phyloP scores from a whole-genome alignment of 1,140 invertebrate genomes.

The Neodiprion fabricii region DNA sequence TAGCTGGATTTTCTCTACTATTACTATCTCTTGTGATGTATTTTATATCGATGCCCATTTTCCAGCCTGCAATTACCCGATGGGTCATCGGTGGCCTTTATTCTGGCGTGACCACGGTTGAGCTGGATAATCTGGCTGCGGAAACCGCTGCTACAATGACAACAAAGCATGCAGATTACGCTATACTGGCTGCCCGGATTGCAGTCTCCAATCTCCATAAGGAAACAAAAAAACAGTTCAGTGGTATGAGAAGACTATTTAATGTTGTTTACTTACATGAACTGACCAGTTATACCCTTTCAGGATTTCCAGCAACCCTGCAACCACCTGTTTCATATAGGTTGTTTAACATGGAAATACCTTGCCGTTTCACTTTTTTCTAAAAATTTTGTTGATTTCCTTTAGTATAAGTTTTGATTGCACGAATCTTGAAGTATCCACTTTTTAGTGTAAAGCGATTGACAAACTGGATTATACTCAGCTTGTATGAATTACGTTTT shows the following conservation, averaged over 20 bases:
- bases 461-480: background rate
- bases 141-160: slow-evolving; percentile 97
- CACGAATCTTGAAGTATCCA: too few relatives aligned
- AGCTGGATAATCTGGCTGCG: slow-evolving; percentile 96
- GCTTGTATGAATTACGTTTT: slow-evolving; percentile 17
- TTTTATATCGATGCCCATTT: slow-evolving; percentile 17
- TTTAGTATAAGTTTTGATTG: too few relatives aligned
- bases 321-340: slow-evolving; percentile 30
- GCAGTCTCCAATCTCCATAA: slow-evolving; percentile 98
- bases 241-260: slow-evolving; percentile 65
- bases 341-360: slow-evolving; percentile 31
- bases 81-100: slow-evolving; percentile 95
- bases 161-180: slow-evolving; percentile 97
- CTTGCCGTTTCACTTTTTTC: too few relatives aligned
- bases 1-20: too few relatives aligned
- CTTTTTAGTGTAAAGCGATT: too few relatives aligned
- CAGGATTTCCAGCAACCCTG: slow-evolving; percentile 28
- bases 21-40: too few relatives aligned
- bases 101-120: slow-evolving; percentile 94
- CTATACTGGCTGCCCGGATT: slow-evolving; percentile 92
- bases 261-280: slow-evolving; percentile 9
- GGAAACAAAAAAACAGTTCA: slow-evolving; percentile 91
- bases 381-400: too few relatives aligned
- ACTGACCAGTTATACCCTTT: slow-evolving; percentile 19
- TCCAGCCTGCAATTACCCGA: slow-evolving; percentile 79